Conservation (phyloP, 1,140 invertebrate species). For the Lepidurus packardi region DNA sequence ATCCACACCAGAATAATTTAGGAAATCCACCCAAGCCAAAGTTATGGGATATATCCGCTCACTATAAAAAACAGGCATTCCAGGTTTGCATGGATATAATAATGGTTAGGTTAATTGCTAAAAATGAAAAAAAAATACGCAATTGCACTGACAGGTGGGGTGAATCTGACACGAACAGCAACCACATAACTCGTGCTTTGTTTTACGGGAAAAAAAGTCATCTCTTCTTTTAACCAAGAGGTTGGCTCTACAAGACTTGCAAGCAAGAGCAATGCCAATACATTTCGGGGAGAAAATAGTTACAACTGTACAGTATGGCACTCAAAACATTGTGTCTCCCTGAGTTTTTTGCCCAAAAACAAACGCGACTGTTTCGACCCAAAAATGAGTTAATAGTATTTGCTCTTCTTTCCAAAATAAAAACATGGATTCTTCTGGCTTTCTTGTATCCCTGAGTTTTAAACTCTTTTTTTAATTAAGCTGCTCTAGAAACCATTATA, state of each 20-base stretch:
- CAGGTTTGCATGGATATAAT: background rate
- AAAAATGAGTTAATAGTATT: background rate
- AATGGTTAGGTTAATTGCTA: background rate
- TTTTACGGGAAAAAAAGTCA: no score
- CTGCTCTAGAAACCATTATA: background rate
- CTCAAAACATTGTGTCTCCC: background rate
- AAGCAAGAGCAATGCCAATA: background rate
- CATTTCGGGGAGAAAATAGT: background rate
- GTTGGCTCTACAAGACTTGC: background rate
- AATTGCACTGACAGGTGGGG: constrained; percentile 19
- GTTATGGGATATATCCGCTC: background rate
- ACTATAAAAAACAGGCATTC: background rate
- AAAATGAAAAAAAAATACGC: background rate
- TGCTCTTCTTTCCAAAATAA: background rate
- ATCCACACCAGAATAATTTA: constrained; percentile 3
- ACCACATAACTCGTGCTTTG: background rate
- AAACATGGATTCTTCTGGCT: background rate
- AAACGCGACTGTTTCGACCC: background rate
- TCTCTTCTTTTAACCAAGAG: no score
- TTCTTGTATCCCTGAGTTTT: constrained; percentile 25
- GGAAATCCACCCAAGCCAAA: background rate
- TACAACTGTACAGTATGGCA: background rate
- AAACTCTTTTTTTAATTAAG: background rate
- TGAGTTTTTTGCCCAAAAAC: background rate
- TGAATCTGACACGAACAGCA: background rate